A percentile compares a stretch with the other conserved stretches of the same genome.
These are phyloP conservation scores for Chorisops tibialis DNA, from an alignment of 2,888 invertebrate species.

Conservation along the genomic window DNA sequence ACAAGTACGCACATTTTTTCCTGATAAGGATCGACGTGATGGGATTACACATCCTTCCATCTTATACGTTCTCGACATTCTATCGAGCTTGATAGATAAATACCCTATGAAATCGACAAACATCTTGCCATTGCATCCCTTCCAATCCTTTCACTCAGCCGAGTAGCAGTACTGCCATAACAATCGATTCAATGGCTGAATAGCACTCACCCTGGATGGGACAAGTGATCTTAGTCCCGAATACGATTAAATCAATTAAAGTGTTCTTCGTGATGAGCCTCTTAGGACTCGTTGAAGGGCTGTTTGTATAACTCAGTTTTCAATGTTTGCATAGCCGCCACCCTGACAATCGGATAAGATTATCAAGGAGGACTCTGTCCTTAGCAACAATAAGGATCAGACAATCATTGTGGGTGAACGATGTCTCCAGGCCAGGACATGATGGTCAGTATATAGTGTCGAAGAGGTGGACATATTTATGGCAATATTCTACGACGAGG, in stretches of 20 bases:
- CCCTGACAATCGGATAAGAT: constrained; percentile 16
- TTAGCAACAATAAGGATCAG: neutral
- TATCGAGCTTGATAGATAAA: too few relatives aligned
- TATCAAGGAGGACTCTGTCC: neutral
- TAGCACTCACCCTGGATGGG: neutral
- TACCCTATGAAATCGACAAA: too few relatives aligned
- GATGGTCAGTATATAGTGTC: neutral
- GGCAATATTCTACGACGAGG: neutral
- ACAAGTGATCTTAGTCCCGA: constrained; percentile 1
- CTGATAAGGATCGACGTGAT: constrained; percentile 5
- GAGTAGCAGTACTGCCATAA: too few relatives aligned
- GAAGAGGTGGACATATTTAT: neutral
- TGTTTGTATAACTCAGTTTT: constrained; percentile 16
- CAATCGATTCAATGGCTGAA: neutral
- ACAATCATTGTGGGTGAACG: neutral
- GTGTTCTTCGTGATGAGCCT: constrained; percentile 13
- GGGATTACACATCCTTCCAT: constrained; percentile 3
- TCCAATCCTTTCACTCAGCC: too few relatives aligned
- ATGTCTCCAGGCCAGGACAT: neutral
- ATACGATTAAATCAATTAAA: constrained; percentile 24
- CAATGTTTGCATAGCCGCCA: constrained; percentile 18
- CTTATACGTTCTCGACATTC: too few relatives aligned
- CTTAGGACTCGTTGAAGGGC: constrained; percentile 10
- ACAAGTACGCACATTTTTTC: neutral
- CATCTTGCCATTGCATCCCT: too few relatives aligned